Base-by-base conservation (phyloP, 2,797 vertebrate species). In the Sebastes dallii region DNA sequence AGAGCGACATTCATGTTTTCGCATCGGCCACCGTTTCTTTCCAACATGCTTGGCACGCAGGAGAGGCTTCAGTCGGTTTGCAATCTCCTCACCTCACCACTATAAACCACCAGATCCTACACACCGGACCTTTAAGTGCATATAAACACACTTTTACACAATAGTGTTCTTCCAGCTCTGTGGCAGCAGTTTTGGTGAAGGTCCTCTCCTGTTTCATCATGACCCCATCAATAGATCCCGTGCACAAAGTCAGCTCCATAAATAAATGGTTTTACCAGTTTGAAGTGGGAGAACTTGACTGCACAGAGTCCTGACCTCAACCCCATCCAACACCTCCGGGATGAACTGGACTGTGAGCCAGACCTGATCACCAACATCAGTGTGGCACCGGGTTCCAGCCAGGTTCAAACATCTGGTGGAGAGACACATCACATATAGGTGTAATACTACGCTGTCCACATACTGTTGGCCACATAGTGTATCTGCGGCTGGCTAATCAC, bases 311-410 rank as follows among this genome's bases (percentile, higher is more conserved):
- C 12, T 42, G 39, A 42, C 14, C 39, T 42, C 14, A 42, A 42
- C 39, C 39, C 39, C 20, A 18, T 46, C 36, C 12, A 16, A 13
- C 69, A 50, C 11, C 24, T 42, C 4, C 6, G 1, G 46, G 20
- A 50, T n/a, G 50, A n/a, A 52, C 50, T 20, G 50, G 50, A 52
- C 42, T 46, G 0, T 46, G 42, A 46, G 42, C 42, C 42, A 59
- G 60, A 52, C 29, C 66, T 54, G 20, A 22, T 46, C 64, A 12
- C 14, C 5, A 11, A 65, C 36, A 18, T 29, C 42, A 46, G 42
- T 0, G 0, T 8, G 3, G 42, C 7, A 46, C 7, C 42, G 20
- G 42, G 42, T 46, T 8, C 6, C 0, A 46, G 16, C 16, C 42
- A 54, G 20, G 20, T 13, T 30, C 16, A 3, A 25, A 54, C 32